A percentile compares a stretch with the other conserved stretches of the same genome.
phyloP scores from a whole-genome alignment of 2,113 vertebrate species.

The Ageneiosus marmoratus region DNA sequence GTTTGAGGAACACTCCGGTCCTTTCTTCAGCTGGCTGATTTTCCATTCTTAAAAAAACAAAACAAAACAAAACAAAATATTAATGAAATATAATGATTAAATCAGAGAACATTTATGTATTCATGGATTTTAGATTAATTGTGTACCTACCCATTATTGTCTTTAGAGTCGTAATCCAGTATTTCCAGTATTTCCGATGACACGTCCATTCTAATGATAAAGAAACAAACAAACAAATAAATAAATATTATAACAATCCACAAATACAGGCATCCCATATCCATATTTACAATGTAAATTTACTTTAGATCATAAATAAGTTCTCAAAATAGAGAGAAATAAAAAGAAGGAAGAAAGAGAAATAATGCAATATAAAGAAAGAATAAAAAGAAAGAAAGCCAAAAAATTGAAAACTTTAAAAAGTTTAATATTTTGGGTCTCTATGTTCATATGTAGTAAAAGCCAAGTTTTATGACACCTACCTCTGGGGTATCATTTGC shows the following conservation, averaged over 20 bases:
- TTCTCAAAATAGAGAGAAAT: background rate
- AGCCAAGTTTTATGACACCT: background rate
- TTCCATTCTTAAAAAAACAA: slow-evolving; percentile 6
- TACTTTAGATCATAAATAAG: background rate
- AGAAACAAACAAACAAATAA: background rate
- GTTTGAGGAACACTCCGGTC: slow-evolving; percentile 37
- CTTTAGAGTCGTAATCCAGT: slow-evolving; percentile 21
- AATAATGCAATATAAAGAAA: background rate
- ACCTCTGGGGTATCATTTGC: background rate
- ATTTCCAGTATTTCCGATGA: slow-evolving; percentile 42
- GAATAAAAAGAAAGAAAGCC: background rate
- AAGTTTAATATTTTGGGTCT: background rate
- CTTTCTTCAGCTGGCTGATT: slow-evolving; percentile 9
- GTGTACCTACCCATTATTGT: slow-evolving; percentile 31
- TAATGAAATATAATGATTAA: background rate
- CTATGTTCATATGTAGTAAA: background rate
- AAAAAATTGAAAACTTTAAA: background rate
- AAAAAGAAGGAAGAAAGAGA: background rate
- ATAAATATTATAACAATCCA: background rate
- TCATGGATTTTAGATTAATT: background rate
- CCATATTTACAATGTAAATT: background rate
- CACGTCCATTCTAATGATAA: slow-evolving; percentile 24
- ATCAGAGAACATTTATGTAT: background rate
- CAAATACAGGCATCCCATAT: background rate
- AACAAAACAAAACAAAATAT: background rate